A percentile compares a stretch with the other conserved stretches of the same genome.
These are phyloP conservation scores for Neolamprologus cancellatus DNA, from an alignment of 2,113 vertebrate genomes.

Conservation along the genomic window DNA sequence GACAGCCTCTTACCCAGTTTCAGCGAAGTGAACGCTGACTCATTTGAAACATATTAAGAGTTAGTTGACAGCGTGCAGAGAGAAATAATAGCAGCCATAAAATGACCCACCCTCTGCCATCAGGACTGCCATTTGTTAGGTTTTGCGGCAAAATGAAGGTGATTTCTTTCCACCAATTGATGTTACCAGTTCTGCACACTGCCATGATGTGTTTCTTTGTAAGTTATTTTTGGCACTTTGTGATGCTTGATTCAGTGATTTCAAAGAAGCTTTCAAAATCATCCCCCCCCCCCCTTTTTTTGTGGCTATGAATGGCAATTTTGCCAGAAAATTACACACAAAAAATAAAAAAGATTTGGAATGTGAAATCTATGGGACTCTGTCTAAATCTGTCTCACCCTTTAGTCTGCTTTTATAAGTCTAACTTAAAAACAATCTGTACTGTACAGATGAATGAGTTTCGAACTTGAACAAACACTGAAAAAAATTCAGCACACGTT, in stretches of 20 bases:
- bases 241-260: not conserved
- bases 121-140: not conserved
- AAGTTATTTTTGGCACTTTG: not conserved
- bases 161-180: not conserved
- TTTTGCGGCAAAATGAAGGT: not conserved
- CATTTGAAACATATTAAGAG: not conserved
- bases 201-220: not conserved
- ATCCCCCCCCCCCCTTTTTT: rapidly evolving
- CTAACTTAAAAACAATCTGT: not conserved
- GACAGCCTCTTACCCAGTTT: not conserved
- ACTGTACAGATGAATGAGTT: not conserved
- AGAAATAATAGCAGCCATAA: not conserved
- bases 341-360: not conserved
- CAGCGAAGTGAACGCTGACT: not conserved
- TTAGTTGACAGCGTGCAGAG: not conserved
- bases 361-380: not conserved
- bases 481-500: rapidly evolving
- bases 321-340: not conserved
- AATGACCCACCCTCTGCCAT: not conserved
- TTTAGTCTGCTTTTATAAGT: not conserved
- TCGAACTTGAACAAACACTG: not conserved
- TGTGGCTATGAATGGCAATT: not conserved
- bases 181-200: not conserved
- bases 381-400: not conserved
- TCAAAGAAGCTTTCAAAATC: not conserved